Evolutionary conservation across 2,113 vertebrate genomes (phyloP).

Genomic region (Cyanocitta stelleri): DNA sequence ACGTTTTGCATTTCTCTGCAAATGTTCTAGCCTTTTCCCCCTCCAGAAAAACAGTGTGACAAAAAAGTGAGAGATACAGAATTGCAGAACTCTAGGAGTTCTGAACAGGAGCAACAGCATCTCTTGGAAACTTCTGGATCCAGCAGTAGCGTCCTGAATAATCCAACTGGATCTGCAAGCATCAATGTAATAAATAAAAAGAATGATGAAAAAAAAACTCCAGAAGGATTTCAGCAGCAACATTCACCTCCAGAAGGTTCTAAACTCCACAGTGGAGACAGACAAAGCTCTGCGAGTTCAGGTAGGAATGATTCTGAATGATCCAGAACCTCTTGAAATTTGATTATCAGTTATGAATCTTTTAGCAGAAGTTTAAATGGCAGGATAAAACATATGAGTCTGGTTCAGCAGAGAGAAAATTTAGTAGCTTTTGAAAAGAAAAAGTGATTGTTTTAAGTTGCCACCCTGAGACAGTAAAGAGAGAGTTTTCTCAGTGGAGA

Average conservation of each 20-base stretch:
- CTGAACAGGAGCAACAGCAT: conserved; percentile 29
- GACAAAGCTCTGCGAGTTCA: not conserved
- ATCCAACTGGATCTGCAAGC: not conserved
- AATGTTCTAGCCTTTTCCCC: conserved; percentile 26
- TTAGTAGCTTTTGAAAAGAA: not conserved
- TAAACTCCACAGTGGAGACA: not conserved
- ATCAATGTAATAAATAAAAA: not conserved
- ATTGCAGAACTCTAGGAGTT: not conserved
- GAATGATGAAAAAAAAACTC: not conserved
- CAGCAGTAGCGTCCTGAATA: conserved; percentile 57
- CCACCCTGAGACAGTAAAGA: not conserved
- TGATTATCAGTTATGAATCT: not conserved
- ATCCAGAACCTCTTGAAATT: not conserved
- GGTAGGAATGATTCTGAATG: conserved; percentile 12
- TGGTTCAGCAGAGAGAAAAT: not conserved
- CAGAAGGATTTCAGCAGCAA: not conserved
- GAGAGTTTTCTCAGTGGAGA: not conserved
- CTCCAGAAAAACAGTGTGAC: not conserved
- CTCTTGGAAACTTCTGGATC: conserved; percentile 39
- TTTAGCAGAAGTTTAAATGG: not conserved
- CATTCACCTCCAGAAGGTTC: not conserved
- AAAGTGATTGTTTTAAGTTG: not conserved
- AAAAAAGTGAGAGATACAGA: not conserved
- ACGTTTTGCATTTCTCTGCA: not conserved
- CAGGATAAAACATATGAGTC: not conserved